These are phyloP conservation scores for Doryteuthis pealeii DNA, from an alignment of 1,140 invertebrate genomes.

Conservation along the genomic window DNA sequence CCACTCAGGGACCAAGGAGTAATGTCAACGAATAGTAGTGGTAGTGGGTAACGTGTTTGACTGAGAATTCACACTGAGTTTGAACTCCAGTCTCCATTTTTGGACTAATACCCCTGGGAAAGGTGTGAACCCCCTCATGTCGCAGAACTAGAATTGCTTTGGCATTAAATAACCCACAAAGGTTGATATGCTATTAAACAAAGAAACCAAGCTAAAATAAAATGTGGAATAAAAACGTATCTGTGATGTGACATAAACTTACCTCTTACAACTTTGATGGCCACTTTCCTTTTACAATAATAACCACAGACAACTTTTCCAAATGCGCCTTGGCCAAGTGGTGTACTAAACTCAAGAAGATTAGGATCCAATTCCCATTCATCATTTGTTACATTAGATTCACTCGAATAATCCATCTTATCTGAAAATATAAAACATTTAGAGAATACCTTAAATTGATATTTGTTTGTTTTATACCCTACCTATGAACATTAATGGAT, in stretches of 20 bases:
- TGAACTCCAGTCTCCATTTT: no score
- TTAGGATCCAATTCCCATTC: conserved; percentile 94
- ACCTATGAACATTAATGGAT: background rate
- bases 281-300: conserved; percentile 51
- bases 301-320: conserved; percentile 64
- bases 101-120: no score
- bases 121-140: no score
- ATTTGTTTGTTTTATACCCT: background rate
- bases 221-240: no score
- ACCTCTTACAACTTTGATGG: conserved; percentile 58
- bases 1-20: no score
- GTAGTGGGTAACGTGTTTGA: no score
- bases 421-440: conserved; percentile 25
- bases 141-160: no score
- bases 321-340: conserved; percentile 92
- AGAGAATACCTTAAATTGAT: background rate
- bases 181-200: no score
- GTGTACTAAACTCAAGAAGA: conserved; percentile 84
- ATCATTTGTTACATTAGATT: conserved; percentile 62
- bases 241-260: background rate
- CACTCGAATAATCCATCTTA: conserved; percentile 52
- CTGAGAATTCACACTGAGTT: no score
- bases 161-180: no score
- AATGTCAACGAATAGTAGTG: no score
- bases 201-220: no score